Base-by-base conservation (phyloP, 23 tunicate genomes). In the Halocynthia aurantium region DNA sequence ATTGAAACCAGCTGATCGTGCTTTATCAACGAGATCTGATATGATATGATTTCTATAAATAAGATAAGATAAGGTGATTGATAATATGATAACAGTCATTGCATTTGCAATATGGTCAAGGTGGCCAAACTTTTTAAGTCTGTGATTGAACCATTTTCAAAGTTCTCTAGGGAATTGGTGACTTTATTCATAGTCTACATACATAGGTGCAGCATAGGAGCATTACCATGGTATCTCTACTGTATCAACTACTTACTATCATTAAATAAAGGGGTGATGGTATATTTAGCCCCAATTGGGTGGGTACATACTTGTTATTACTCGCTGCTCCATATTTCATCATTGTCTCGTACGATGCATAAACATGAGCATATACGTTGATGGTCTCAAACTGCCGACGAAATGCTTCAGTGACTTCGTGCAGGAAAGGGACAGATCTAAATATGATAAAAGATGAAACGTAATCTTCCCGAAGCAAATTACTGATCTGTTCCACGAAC, bases 291-390 rank as follows among this genome's bases (percentile, higher is more conserved):
- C 44, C 44, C 44, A 1, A 31, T 31, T 0, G 44, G 44, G 44
- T 31, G 44, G 44, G 44, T 31, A 31, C 44, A 0, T 31, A 81
- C 91, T 78, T 70, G 86, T 87, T 81, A 52, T 62, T 70, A 51
- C 82, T 87, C 11, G 75, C 93, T 0, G 85, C 93, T 13, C 79
- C 82, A 52, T 81, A 71, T 55, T 50, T 51, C 72, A 78, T 73
- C 86, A 88, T 81, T 6, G 95, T 84, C 53, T 83, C 84, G 55
- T 77, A 84, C 6, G 70, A 62, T n/a, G 71, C 84, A 6, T 15
- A 7, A 6, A 88, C 77, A 52, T 88, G 95, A 7, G 95, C 82
- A 0, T 60, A 20, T 12, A 83, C 19, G 50, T 68, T 70, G 15
- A 78, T 49, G 57, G 76, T 17, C 10, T 55, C 19, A 51, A 85